A percentile compares a stretch with the other conserved stretches of the same genome.
These are phyloP conservation scores for Apostichopus japonicus DNA, from an alignment of 35 echinoderm and acorn worm species.

Conservation along the genomic window DNA sequence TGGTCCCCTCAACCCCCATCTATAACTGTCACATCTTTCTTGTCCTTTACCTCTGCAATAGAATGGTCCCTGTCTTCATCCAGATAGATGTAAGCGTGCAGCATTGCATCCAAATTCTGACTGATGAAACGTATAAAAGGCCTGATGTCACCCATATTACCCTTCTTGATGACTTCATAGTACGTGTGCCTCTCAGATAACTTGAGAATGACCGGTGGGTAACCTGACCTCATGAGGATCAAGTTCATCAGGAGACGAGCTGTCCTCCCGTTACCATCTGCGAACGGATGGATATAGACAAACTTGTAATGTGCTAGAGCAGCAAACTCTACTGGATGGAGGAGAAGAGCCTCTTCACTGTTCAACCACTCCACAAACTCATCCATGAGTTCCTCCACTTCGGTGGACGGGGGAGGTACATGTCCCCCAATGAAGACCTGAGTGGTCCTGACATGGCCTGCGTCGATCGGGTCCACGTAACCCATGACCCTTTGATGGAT, in stretches of 20 bases:
- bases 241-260: constrained; percentile 94
- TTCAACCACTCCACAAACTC: constrained; percentile 94
- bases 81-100: constrained; percentile 87
- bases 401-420: constrained; percentile 74
- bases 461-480: constrained; percentile 81
- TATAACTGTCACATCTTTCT: constrained; percentile 18
- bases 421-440: constrained; percentile 94
- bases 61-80: constrained; percentile 59
- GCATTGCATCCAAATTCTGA: constrained; percentile 69
- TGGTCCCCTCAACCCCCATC: constrained; percentile 1
- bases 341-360: constrained; percentile 66
- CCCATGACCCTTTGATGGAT: constrained; percentile 91
- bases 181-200: constrained; percentile 75
- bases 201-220: constrained; percentile 90
- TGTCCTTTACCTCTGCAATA: constrained; percentile 70
- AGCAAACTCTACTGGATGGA: constrained; percentile 94
- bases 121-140: constrained; percentile 96
- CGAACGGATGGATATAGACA: constrained; percentile 90
- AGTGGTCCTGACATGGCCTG: constrained; percentile 78
- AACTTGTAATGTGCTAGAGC: constrained; percentile 95
- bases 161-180: constrained; percentile 83
- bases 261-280: constrained; percentile 94
- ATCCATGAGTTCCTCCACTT: constrained; percentile 70
- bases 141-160: constrained; percentile 84
- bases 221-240: constrained; percentile 86